Evolutionary conservation across 2,113 vertebrate genomes (phyloP).

Genomic region (Calidris pugnax): DNA sequence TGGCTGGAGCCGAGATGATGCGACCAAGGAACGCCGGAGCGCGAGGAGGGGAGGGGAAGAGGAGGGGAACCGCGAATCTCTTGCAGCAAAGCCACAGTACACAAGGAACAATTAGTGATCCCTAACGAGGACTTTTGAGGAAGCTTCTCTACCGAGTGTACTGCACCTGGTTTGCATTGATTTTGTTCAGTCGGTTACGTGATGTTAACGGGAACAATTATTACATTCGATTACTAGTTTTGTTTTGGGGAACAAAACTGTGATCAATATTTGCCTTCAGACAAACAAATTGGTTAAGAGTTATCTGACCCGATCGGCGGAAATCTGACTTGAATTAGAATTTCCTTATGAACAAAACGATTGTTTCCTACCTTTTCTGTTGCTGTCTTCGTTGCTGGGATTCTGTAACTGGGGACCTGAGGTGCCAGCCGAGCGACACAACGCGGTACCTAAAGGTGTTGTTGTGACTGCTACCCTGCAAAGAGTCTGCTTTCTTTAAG

Average conservation of each 20-base stretch:
- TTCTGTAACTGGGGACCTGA: slow-evolving; percentile 25
- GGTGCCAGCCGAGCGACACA: slow-evolving; percentile 44
- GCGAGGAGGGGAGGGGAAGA: neutral
- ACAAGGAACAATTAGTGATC: neutral
- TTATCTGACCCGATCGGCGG: slow-evolving; percentile 40
- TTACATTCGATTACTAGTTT: slow-evolving; percentile 48
- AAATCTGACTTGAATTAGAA: slow-evolving; percentile 69
- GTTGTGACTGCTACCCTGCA: slow-evolving; percentile 35
- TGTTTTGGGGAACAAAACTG: slow-evolving; percentile 72
- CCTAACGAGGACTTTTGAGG: neutral
- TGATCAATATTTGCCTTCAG: slow-evolving; percentile 79
- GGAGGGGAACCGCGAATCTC: neutral
- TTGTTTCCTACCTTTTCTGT: slow-evolving; percentile 7
- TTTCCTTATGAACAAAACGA: slow-evolving; percentile 40
- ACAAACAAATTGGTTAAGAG: slow-evolving; percentile 36
- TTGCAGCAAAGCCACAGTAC: neutral
- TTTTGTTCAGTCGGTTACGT: neutral
- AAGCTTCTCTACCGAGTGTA: neutral
- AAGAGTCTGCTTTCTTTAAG: slow-evolving; percentile 14
- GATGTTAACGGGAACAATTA: slow-evolving; percentile 40
- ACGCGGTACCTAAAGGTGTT: neutral
- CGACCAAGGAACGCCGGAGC: neutral
- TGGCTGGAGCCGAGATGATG: neutral
- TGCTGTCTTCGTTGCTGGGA: slow-evolving; percentile 9
- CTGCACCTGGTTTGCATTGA: neutral